Evolutionary conservation across 2,888 invertebrate genomes (phyloP).

Genomic region (Ypsolopha scabrella): DNA sequence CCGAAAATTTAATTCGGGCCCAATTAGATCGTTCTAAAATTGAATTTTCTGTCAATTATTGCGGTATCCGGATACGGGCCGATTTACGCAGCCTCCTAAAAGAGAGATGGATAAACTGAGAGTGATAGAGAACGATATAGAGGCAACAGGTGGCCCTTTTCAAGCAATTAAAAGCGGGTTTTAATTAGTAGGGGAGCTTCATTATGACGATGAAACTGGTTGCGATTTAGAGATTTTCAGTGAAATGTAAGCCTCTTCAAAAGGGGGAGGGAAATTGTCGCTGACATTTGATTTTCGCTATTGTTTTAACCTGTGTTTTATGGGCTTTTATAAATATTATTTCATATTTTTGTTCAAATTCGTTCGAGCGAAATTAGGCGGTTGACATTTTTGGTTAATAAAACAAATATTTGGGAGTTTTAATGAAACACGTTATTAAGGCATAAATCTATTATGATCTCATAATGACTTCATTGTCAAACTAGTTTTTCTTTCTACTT

Average conservation of each 20-base stretch:
- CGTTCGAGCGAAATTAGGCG: too few relatives aligned
- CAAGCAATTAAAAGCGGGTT: conserved; percentile 64
- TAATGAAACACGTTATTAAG: too few relatives aligned
- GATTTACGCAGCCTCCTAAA: conserved; percentile 39
- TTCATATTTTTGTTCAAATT: too few relatives aligned
- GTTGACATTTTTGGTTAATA: too few relatives aligned
- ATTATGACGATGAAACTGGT: conserved; percentile 58
- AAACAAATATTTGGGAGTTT: too few relatives aligned
- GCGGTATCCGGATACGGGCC: conserved; percentile 65
- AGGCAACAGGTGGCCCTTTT: conserved; percentile 63
- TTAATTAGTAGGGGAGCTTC: conserved; percentile 66
- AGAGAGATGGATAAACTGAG: conserved; percentile 22
- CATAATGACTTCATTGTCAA: too few relatives aligned
- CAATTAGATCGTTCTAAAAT: conserved; percentile 59
- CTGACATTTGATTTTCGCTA: conserved; percentile 13
- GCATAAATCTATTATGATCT: too few relatives aligned
- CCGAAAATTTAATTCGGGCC: conserved; percentile 60
- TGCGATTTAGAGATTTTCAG: conserved; percentile 47
- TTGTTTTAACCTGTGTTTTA: background rate
- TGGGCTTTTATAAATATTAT: too few relatives aligned
- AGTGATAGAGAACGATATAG: conserved; percentile 20
- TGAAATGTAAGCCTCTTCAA: conserved; percentile 52
- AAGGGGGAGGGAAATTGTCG: conserved; percentile 28
- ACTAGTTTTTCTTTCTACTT: too few relatives aligned
- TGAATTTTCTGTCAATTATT: conserved; percentile 61